Evolutionary conservation across 2,113 vertebrate genomes (phyloP).

Genomic region (Seriola rivoliana): DNA sequence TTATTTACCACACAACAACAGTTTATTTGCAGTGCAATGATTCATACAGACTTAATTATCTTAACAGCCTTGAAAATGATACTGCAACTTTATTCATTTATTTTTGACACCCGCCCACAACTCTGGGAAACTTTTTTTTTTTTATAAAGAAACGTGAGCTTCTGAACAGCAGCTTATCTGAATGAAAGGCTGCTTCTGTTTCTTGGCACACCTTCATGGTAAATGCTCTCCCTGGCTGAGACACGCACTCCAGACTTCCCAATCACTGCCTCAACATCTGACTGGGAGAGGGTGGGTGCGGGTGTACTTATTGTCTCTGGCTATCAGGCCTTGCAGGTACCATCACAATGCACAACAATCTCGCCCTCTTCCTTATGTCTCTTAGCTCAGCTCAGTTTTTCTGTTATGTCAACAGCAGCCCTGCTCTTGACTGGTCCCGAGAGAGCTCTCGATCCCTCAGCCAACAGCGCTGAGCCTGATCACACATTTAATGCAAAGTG

Average conservation of each 20-base stretch:
- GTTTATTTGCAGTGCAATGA: slow-evolving; percentile 33
- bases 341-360: slow-evolving; percentile 11
- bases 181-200: slow-evolving; percentile 19
- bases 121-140: not conserved
- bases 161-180: not conserved
- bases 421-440: slow-evolving; percentile 27
- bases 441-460: slow-evolving; percentile 47
- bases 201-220: slow-evolving; percentile 26
- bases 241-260: slow-evolving; percentile 29
- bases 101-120: not conserved
- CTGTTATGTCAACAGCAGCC: slow-evolving; percentile 47
- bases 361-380: not conserved
- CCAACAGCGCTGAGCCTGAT: slow-evolving; percentile 49
- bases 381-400: slow-evolving; percentile 24
- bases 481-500: slow-evolving; percentile 55
- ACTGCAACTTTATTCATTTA: slow-evolving; percentile 11
- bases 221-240: slow-evolving; percentile 20
- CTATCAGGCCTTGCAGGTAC: not conserved
- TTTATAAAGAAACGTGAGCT: not conserved
- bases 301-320: not conserved
- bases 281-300: not conserved
- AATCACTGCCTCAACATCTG: slow-evolving; percentile 36
- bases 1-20: slow-evolving; percentile 20
- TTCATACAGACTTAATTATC: slow-evolving; percentile 28
- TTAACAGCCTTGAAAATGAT: slow-evolving; percentile 32